Evolutionary conservation across 2,113 vertebrate genomes (phyloP).

Genomic region (Sclerurus mexicanus): DNA sequence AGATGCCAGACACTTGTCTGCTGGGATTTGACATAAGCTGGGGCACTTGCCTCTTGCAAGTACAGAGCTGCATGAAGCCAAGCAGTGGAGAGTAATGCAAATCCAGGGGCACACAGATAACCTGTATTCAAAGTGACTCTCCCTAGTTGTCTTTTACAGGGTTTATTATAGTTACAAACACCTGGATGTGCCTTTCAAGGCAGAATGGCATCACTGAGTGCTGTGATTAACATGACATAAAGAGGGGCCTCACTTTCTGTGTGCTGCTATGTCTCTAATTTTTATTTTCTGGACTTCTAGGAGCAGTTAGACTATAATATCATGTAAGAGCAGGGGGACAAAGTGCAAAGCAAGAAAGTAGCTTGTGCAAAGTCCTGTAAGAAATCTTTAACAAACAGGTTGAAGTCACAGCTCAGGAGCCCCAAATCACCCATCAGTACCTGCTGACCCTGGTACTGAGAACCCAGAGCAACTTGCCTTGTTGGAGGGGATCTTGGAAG

Average conservation of each 20-base stretch:
- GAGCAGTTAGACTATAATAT: neutral
- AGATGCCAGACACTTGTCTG: neutral
- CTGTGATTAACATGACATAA: neutral
- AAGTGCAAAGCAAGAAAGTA: neutral
- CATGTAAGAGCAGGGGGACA: neutral
- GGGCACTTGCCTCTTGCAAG: neutral
- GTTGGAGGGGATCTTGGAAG: neutral
- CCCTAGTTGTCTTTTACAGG: neutral
- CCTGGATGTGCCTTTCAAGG: neutral
- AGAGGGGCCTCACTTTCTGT: neutral
- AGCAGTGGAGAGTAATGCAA: neutral
- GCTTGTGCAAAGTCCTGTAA: neutral
- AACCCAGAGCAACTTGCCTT: neutral
- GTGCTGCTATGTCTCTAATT: accelerated
- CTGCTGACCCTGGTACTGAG: accelerated
- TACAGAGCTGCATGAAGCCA: neutral
- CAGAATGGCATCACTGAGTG: neutral
- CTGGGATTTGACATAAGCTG: neutral
- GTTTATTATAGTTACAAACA: neutral
- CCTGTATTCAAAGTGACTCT: neutral
- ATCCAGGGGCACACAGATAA: neutral
- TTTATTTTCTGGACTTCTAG: neutral
- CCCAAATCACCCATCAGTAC: neutral
- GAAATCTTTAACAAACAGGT: neutral
- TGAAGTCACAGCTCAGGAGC: neutral